A percentile compares a stretch with the other conserved stretches of the same genome.
These are phyloP conservation scores for Tauraco erythrolophus DNA, from an alignment of 2,113 vertebrate genomes.

Conservation along the genomic window DNA sequence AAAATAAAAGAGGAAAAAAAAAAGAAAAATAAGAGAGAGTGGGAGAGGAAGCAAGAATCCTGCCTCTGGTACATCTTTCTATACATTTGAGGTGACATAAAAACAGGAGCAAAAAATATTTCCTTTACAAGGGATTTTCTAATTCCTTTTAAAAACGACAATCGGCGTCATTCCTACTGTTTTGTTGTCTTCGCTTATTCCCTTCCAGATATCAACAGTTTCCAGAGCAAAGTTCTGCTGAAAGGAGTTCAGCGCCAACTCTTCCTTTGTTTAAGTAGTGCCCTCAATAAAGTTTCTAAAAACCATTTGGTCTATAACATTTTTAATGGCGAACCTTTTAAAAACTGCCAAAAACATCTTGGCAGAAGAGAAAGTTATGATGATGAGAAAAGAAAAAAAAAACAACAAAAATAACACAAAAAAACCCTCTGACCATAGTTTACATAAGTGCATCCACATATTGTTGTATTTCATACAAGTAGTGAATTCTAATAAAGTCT, in stretches of 20 bases:
- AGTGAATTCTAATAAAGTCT: slow-evolving; percentile 72
- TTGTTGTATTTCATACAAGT: slow-evolving; percentile 74
- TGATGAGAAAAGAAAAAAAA: slow-evolving; percentile 17
- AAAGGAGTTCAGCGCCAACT: slow-evolving; percentile 37
- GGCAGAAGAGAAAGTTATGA: slow-evolving; percentile 76
- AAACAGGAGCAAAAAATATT: not conserved
- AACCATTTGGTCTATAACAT: slow-evolving; percentile 77
- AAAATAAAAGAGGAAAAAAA: not conserved
- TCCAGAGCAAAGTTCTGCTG: slow-evolving; percentile 61
- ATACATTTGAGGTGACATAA: slow-evolving; percentile 2
- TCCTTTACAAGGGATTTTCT: slow-evolving; percentile 43
- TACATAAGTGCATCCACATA: slow-evolving; percentile 80
- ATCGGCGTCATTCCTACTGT: not conserved
- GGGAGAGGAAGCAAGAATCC: not conserved
- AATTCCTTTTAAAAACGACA: slow-evolving; percentile 41
- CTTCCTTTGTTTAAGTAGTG: slow-evolving; percentile 61
- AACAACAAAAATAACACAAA: not conserved
- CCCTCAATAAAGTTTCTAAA: slow-evolving; percentile 71
- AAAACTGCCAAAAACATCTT: slow-evolving; percentile 81
- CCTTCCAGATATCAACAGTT: slow-evolving; percentile 61
- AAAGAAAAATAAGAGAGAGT: not conserved
- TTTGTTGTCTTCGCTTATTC: slow-evolving; percentile 61
- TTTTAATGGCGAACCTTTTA: slow-evolving; percentile 80
- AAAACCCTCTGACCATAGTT: slow-evolving; percentile 59
- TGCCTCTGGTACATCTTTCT: not conserved